Percentiles rank a stretch among this genome's conserved stretches.
Evolutionary conservation across 2,888 invertebrate species (phyloP).

Genomic region (Caenorhabditis sp.): DNA sequence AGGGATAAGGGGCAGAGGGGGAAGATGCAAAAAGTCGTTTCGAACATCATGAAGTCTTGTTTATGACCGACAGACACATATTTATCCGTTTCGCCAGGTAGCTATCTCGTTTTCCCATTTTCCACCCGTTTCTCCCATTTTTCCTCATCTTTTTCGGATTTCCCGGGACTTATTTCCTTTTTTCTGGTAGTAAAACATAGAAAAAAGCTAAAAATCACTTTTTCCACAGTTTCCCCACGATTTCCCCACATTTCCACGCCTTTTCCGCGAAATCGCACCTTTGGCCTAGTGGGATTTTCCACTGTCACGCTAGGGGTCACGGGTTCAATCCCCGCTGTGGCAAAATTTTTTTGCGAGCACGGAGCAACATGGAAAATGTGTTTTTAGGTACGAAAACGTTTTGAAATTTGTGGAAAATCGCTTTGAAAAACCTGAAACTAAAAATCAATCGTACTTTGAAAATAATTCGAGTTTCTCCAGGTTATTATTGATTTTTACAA

Average conservation of each 20-base stretch:
- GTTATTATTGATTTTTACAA: too few species aligned
- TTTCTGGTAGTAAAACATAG: not conserved
- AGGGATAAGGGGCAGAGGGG: not conserved
- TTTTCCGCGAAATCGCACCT: not conserved
- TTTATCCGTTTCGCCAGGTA: too few species aligned
- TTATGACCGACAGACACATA: not conserved
- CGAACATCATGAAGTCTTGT: not conserved
- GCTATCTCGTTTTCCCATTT: slow-evolving; percentile 10
- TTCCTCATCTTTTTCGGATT: slow-evolving; percentile 1
- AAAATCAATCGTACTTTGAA: too few species aligned
- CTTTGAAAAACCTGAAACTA: too few species aligned
- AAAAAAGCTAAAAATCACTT: too few species aligned
- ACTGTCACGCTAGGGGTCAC: not conserved
- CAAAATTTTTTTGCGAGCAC: too few species aligned
- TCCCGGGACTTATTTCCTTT: not conserved
- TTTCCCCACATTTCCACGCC: not conserved
- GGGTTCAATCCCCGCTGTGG: not conserved
- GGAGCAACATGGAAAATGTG: too few species aligned
- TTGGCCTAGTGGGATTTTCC: slow-evolving; percentile 19
- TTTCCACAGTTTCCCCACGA: not conserved
- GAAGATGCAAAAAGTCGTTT: slow-evolving; percentile 7
- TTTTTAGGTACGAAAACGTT: too few species aligned
- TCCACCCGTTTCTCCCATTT: slow-evolving; percentile 26
- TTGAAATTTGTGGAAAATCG: too few species aligned
- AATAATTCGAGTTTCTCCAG: too few species aligned